Conservation (phyloP, 2,888 invertebrate species). For the Platycheirus rosarum region DNA sequence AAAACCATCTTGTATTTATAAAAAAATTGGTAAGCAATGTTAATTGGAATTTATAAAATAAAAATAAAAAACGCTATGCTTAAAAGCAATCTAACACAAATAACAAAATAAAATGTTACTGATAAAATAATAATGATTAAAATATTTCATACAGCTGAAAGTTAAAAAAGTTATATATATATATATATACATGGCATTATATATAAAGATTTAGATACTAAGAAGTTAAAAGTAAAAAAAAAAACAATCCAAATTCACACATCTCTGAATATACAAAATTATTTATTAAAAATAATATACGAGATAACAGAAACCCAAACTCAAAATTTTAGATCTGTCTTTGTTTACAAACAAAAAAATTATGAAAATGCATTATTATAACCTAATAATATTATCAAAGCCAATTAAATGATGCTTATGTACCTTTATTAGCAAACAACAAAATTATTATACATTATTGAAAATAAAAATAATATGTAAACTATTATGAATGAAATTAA, state of each 20-base stretch:
- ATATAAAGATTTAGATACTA: slow-evolving; percentile 32
- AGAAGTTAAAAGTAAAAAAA: slow-evolving; percentile 36
- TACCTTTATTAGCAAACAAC: slow-evolving; percentile 74
- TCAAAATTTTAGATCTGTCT: slow-evolving; percentile 64
- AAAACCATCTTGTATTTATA: slow-evolving; percentile 52
- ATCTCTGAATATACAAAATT: slow-evolving; percentile 19
- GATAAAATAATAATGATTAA: slow-evolving; percentile 46
- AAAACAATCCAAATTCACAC: slow-evolving; percentile 62
- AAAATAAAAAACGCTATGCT: slow-evolving; percentile 60
- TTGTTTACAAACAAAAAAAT: slow-evolving; percentile 59
- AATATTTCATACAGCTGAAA: slow-evolving; percentile 58
- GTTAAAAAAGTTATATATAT: slow-evolving; percentile 19
- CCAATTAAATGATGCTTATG: slow-evolving; percentile 74
- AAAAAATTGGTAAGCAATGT: slow-evolving; percentile 62
- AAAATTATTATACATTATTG: slow-evolving; percentile 68
- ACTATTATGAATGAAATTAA: slow-evolving; percentile 45
- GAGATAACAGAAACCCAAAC: slow-evolving; percentile 48
- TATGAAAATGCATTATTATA: slow-evolving; percentile 50
- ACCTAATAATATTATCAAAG: slow-evolving; percentile 70
- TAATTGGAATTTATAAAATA: slow-evolving; percentile 60
- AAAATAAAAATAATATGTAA: slow-evolving; percentile 49
- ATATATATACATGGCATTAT: slow-evolving; percentile 58
- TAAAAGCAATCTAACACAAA: slow-evolving; percentile 37
- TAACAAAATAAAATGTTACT: slow-evolving; percentile 39
- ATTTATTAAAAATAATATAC: slow-evolving; percentile 42